Percentiles rank a stretch among this genome's conserved stretches.
These are phyloP conservation scores for Phrixothrix hirtus DNA, from an alignment of 2,888 invertebrate genomes.

Conservation along the genomic window DNA sequence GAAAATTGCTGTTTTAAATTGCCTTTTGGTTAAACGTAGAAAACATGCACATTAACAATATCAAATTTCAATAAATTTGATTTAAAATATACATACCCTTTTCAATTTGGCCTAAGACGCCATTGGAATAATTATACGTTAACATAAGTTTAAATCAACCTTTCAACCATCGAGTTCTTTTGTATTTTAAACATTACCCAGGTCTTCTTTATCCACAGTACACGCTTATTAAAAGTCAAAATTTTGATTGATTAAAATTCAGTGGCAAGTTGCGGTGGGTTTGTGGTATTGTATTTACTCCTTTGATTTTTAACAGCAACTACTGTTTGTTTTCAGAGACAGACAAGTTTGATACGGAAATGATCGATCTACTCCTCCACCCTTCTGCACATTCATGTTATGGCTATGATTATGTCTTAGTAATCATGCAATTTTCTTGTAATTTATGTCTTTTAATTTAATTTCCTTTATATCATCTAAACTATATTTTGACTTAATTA, in stretches of 20 bases:
- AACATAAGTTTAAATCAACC: conserved; percentile 1
- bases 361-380: conserved; percentile 37
- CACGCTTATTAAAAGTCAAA: conserved; percentile 40
- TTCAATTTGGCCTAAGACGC: not conserved
- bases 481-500: not conserved
- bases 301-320: conserved; percentile 40
- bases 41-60: too few relatives aligned
- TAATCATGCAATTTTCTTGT: conserved; percentile 28
- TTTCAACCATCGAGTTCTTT: conserved; percentile 9
- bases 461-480: conserved; percentile 6
- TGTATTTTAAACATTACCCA: conserved; percentile 1
- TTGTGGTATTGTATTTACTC: conserved; percentile 40
- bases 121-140: conserved; percentile 1
- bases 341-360: conserved; percentile 32
- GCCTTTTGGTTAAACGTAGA: too few relatives aligned
- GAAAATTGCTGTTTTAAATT: too few relatives aligned
- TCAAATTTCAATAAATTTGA: too few relatives aligned
- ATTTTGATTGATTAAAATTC: conserved; percentile 47
- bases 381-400: conserved; percentile 19
- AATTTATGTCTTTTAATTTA: conserved; percentile 10
- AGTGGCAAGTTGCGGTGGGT: conserved; percentile 44
- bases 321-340: conserved; percentile 35
- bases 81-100: conserved; percentile 6
- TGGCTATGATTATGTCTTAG: conserved; percentile 22
- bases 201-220: conserved; percentile 29